Conservation (phyloP, 2,113 vertebrate genomes). For the Laticauda laticaudata region DNA sequence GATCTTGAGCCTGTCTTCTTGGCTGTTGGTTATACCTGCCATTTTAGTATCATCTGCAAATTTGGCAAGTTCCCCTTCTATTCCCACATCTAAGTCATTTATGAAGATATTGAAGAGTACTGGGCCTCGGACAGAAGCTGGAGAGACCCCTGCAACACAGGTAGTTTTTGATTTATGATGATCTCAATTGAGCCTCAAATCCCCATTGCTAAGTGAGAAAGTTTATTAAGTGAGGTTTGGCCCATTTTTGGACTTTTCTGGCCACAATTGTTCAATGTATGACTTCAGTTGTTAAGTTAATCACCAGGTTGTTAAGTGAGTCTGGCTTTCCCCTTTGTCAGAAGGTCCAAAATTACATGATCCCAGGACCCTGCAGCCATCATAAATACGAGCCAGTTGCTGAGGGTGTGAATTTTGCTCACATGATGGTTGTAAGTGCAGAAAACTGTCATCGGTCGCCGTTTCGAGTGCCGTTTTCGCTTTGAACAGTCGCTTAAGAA, state of each 20-base stretch:
- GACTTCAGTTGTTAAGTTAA: not conserved
- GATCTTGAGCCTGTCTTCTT: no score
- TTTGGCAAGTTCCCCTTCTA: no score
- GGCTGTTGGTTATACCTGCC: no score
- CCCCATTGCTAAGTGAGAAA: not conserved
- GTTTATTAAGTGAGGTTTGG: not conserved
- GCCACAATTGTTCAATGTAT: not conserved
- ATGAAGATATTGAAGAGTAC: no score
- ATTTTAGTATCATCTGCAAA: no score
- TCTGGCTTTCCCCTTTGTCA: no score
- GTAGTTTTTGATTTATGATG: not conserved
- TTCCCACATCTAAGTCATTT: no score
- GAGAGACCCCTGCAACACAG: not conserved
- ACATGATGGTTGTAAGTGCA: not conserved
- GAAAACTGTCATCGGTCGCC: fast-evolving
- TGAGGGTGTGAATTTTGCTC: not conserved
- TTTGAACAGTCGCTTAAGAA: not conserved
- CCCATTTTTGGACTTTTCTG: not conserved
- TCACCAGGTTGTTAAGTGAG: no score
- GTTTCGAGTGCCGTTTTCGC: not conserved
- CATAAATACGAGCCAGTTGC: no score
- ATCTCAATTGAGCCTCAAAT: not conserved
- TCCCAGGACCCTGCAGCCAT: no score
- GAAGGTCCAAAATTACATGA: no score
- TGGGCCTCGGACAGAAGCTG: no score